Conservation (phyloP, 2,888 invertebrate species). For the Xestia c-nigrum region DNA sequence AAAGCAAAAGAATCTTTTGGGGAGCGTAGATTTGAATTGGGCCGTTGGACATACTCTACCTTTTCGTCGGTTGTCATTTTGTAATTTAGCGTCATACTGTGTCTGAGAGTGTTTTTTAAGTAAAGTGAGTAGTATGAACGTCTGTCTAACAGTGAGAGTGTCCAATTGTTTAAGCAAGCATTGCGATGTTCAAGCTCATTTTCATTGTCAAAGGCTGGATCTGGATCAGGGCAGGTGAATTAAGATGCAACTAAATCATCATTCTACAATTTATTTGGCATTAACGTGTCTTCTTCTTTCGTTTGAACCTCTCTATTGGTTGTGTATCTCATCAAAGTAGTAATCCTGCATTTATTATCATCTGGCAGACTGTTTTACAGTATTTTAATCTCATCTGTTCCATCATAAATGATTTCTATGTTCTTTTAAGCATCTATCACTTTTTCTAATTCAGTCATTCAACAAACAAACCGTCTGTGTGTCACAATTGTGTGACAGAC, state of each 20-base stretch:
- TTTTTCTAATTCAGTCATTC: background rate
- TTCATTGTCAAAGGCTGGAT: background rate
- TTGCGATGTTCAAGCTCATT: background rate
- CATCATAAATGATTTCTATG: background rate
- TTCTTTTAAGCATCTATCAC: background rate
- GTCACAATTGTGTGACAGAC: constrained; percentile 64
- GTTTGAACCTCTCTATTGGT: background rate
- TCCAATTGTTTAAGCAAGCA: background rate
- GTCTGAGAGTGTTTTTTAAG: too few relatives aligned
- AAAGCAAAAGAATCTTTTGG: too few relatives aligned
- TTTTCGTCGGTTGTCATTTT: too few relatives aligned
- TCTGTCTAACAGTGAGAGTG: too few relatives aligned
- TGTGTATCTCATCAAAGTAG: background rate
- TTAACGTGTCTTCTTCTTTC: background rate
- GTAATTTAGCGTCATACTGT: too few relatives aligned
- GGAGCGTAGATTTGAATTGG: too few relatives aligned
- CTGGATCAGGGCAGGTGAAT: background rate
- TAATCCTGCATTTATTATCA: background rate
- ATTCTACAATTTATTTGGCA: background rate
- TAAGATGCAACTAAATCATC: background rate
- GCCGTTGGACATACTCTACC: too few relatives aligned
- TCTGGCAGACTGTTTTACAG: background rate
- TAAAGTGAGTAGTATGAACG: too few relatives aligned
- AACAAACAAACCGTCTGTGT: constrained; percentile 46
- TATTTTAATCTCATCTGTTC: too few relatives aligned